phyloP scores from a whole-genome alignment of 2,113 vertebrate species.

The Castor canadensis region DNA sequence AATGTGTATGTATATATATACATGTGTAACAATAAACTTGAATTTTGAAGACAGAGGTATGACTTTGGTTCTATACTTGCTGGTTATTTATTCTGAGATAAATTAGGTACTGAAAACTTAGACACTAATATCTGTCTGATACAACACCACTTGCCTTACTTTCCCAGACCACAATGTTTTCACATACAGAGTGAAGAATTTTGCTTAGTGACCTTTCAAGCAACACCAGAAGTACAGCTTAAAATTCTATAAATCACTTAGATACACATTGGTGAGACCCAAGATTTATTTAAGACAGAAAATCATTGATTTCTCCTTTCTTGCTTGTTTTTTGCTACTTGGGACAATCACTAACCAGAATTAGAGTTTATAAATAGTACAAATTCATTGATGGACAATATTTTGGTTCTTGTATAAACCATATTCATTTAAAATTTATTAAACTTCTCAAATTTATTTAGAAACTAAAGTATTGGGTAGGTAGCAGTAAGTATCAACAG shows the following conservation, averaged over 20 bases:
- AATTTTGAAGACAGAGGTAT: not conserved
- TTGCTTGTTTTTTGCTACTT: not conserved
- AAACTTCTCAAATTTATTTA: not conserved
- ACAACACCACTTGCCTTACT: not conserved
- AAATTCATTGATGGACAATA: not conserved
- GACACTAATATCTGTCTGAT: not conserved
- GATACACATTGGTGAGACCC: not conserved
- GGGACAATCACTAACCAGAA: not conserved
- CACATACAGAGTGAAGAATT: not conserved
- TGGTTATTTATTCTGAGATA: not conserved
- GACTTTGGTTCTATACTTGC: not conserved
- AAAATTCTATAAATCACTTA: not conserved
- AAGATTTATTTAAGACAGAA: constrained; percentile 41
- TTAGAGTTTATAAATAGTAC: not conserved
- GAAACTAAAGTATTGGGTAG: not conserved
- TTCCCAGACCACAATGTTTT: not conserved
- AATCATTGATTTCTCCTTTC: constrained; percentile 16
- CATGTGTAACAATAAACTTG: too few relatives aligned
- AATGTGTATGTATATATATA: too few relatives aligned
- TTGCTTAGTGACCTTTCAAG: not conserved
- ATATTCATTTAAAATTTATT: not conserved
- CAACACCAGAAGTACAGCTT: not conserved
- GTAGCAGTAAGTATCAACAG: not conserved
- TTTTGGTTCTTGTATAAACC: not conserved
- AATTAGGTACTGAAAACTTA: not conserved